These are phyloP conservation scores for Lampris megalopsis DNA, from an alignment of 2,113 vertebrate species.

Conservation along the genomic window DNA sequence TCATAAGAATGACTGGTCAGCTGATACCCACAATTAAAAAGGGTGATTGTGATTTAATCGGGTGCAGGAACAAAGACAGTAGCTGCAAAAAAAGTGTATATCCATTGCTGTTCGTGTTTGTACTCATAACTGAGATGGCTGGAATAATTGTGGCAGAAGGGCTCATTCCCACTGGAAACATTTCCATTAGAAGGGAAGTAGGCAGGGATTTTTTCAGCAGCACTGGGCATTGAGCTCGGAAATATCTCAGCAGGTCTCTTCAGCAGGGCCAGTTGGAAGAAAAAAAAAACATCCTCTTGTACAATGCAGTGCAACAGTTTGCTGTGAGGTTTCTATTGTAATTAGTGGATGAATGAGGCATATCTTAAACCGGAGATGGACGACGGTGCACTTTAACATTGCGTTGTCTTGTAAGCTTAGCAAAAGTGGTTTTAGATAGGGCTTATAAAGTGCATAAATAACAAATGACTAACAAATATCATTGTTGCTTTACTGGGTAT, in stretches of 20 bases:
- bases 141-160: conserved; percentile 27
- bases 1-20: too few species aligned
- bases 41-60: too few species aligned
- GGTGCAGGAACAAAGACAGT: background rate
- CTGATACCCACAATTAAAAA: too few species aligned
- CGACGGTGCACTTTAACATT: too few species aligned
- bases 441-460: background rate
- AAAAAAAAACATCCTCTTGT: background rate
- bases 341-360: too few species aligned
- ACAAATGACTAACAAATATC: too few species aligned
- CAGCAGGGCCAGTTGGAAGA: background rate
- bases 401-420: background rate
- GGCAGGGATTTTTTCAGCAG: conserved; percentile 16
- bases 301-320: background rate
- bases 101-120: background rate
- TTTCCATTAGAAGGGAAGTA: conserved; percentile 23
- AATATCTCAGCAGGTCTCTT: background rate
- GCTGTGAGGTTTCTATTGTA: background rate
- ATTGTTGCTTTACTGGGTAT: too few species aligned
- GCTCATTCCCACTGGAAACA: conserved; percentile 15
- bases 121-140: conserved; percentile 35
- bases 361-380: too few species aligned
- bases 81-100: background rate
- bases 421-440: background rate
- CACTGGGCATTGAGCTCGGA: background rate